phyloP scores from a whole-genome alignment of 2,113 vertebrate genomes.

The Ancistrus triradiatus region DNA sequence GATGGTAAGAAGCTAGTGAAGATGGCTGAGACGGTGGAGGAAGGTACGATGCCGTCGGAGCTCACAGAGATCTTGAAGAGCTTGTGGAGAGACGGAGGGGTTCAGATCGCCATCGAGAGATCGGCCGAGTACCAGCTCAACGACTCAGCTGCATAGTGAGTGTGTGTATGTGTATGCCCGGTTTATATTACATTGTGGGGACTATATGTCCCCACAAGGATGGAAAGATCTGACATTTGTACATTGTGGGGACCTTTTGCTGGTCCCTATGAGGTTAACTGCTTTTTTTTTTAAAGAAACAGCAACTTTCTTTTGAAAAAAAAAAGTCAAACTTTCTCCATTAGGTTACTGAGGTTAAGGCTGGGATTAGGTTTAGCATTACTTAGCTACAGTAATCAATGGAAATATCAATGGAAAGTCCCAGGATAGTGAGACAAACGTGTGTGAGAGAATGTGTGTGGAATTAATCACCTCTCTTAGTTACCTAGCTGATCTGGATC shows the following conservation, averaged over 20 bases:
- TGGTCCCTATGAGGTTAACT: too few relatives aligned
- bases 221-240: too few relatives aligned
- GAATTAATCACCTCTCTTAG: conserved; percentile 23
- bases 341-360: too few relatives aligned
- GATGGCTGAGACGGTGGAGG: conserved; percentile 72
- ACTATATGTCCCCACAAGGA: too few relatives aligned
- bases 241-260: too few relatives aligned
- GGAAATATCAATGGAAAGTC: background rate
- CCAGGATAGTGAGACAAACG: background rate
- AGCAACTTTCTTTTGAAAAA: too few relatives aligned
- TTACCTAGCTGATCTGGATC: conserved; percentile 64
- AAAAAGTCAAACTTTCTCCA: too few relatives aligned
- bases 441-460: background rate
- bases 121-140: conserved; percentile 93
- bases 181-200: too few relatives aligned
- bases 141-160: conserved; percentile 97
- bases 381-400: too few relatives aligned
- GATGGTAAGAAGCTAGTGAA: conserved; percentile 80
- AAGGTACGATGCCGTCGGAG: conserved; percentile 75
- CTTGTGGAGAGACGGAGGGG: conserved; percentile 92
- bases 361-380: too few relatives aligned
- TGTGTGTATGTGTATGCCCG: too few relatives aligned
- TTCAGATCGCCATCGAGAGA: conserved; percentile 89
- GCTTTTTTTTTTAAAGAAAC: too few relatives aligned
- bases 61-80: conserved; percentile 86